phyloP scores from a whole-genome alignment of 1,140 invertebrate species.

The Tetramorium simillimum region DNA sequence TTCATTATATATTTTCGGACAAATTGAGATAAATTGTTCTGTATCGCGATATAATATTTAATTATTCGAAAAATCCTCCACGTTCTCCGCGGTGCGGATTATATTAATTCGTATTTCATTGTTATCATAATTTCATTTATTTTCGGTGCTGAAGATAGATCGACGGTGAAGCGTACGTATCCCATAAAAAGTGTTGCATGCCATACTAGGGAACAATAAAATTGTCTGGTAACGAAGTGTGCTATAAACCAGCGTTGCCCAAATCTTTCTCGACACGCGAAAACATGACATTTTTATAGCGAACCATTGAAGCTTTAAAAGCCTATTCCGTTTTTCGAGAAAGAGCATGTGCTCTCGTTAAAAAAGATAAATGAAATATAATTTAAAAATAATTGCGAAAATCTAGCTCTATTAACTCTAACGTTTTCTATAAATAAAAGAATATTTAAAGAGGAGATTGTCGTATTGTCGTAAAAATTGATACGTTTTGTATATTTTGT shows the following conservation, averaged over 20 bases:
- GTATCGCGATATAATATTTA: slow-evolving; percentile 32
- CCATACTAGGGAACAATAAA: slow-evolving; percentile 35
- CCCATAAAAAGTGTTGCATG: slow-evolving; percentile 22
- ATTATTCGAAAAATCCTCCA: slow-evolving; percentile 2
- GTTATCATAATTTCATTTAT: not conserved
- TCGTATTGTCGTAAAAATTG: not conserved
- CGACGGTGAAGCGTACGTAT: not conserved
- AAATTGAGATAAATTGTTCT: slow-evolving; percentile 42
- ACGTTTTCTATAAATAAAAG: not conserved
- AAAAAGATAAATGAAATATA: not conserved
- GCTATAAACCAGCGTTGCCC: not conserved
- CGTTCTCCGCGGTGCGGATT: not conserved
- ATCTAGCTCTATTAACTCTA: not conserved
- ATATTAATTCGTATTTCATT: slow-evolving; percentile 13
- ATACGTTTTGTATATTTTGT: not conserved
- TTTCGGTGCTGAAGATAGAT: not conserved
- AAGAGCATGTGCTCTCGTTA: not conserved
- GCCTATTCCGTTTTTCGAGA: not conserved
- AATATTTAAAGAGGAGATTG: not conserved
- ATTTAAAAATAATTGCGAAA: not conserved
- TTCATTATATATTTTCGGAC: slow-evolving; percentile 18
- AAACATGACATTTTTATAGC: slow-evolving; percentile 45
- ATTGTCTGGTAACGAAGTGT: slow-evolving; percentile 29
- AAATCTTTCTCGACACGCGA: slow-evolving; percentile 4
- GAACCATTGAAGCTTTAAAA: slow-evolving; percentile 16